Conservation (phyloP, 1,140 invertebrate genomes). For the Eriocheir sinensis region DNA sequence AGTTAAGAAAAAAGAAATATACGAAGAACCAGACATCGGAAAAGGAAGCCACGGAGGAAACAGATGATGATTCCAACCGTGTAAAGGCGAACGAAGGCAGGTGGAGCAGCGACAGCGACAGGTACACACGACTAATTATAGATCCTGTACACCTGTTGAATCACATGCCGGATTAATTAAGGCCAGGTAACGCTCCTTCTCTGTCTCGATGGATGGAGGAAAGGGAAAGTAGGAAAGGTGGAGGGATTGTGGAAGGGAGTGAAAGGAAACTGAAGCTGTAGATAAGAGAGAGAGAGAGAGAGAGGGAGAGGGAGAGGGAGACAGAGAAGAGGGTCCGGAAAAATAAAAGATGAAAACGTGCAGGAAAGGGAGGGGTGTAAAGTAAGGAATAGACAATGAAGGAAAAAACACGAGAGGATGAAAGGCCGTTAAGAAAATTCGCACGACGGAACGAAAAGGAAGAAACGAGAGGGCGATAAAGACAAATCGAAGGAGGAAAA, state of each 20-base stretch:
- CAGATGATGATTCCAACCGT: neutral
- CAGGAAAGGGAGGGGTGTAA: neutral
- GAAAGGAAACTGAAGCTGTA: no score
- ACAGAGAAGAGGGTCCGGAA: neutral
- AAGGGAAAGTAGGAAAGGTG: neutral
- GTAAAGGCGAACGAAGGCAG: no score
- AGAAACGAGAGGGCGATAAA: no score
- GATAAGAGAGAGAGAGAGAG: neutral
- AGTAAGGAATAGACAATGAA: neutral
- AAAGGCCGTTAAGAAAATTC: no score
- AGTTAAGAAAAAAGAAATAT: no score
- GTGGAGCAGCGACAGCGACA: neutral
- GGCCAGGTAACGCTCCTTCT: neutral
- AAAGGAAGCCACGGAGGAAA: no score
- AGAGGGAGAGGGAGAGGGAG: slow-evolving; percentile 10
- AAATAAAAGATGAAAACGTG: neutral
- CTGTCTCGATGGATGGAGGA: neutral
- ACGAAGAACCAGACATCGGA: no score
- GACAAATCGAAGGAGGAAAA: no score
- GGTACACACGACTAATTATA: neutral
- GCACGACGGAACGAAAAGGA: no score
- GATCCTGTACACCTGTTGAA: slow-evolving; percentile 1
- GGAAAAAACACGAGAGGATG: neutral
- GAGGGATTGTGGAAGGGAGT: neutral
- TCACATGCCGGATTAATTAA: neutral